These are phyloP conservation scores for Callocephalon fimbriatum DNA, from an alignment of 2,113 vertebrate species.

Conservation along the genomic window DNA sequence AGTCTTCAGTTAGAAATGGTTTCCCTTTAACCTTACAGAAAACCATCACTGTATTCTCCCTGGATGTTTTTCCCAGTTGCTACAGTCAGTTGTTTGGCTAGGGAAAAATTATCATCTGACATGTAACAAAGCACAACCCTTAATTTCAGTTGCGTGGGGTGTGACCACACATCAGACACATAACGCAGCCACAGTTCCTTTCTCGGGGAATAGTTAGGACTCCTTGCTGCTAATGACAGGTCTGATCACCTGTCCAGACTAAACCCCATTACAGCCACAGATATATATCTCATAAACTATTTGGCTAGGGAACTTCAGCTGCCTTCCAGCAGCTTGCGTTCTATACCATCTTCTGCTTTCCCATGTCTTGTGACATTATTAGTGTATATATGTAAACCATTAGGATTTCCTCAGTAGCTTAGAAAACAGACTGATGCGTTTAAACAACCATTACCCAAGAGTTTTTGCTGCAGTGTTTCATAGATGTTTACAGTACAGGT, in stretches of 20 bases:
- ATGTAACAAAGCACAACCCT: not conserved
- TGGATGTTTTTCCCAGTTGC: not conserved
- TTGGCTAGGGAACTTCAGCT: not conserved
- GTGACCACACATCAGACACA: not conserved
- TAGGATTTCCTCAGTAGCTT: slow-evolving; percentile 30
- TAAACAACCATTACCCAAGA: slow-evolving; percentile 32
- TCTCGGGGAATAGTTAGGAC: not conserved
- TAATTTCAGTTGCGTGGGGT: not conserved
- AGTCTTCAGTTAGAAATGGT: not conserved
- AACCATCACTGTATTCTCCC: not conserved
- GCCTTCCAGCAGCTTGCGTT: not conserved
- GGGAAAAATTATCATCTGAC: not conserved
- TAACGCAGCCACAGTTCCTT: not conserved
- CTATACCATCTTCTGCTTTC: not conserved
- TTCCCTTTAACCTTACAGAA: not conserved
- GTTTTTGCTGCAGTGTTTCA: slow-evolving; percentile 19
- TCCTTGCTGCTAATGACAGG: not conserved
- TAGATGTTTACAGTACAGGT: slow-evolving; percentile 55
- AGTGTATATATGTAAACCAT: not conserved
- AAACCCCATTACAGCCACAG: not conserved
- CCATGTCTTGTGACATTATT: not conserved
- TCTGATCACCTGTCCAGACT: not conserved
- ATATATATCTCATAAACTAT: not conserved
- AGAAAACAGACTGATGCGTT: not conserved
- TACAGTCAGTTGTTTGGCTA: not conserved